These are phyloP conservation scores for Callimorpha dominula DNA, from an alignment of 2,888 invertebrate species.

Conservation along the genomic window DNA sequence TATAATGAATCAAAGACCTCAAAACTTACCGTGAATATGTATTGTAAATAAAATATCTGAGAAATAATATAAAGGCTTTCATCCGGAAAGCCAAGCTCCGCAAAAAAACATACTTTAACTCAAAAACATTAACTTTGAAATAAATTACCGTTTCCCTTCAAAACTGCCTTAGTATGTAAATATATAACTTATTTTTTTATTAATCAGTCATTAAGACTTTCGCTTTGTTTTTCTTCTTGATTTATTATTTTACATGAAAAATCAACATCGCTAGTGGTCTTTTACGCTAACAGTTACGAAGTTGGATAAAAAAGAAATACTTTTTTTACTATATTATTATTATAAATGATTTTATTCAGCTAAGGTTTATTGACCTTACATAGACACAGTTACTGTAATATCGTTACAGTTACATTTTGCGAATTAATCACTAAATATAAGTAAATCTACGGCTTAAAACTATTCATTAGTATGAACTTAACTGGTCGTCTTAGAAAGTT, in stretches of 20 bases:
- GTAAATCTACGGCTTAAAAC: slow-evolving; percentile 4
- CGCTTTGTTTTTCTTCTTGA: neutral
- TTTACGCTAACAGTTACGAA: neutral
- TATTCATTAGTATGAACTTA: neutral
- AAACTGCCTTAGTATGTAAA: neutral
- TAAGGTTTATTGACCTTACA: slow-evolving; percentile 28
- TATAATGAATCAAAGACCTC: neutral
- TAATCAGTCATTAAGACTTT: slow-evolving; percentile 3
- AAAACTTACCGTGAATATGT: neutral
- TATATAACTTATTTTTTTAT: neutral
- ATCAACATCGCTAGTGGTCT: slow-evolving; percentile 1
- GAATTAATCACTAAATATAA: neutral
- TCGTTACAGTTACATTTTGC: neutral
- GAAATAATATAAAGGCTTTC: too few species aligned
- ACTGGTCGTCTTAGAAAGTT: slow-evolving; percentile 10
- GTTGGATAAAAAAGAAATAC: neutral
- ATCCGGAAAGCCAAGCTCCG: neutral
- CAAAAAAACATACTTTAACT: neutral
- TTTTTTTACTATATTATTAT: slow-evolving; percentile 7
- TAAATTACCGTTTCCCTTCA: neutral
- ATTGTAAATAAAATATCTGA: neutral
- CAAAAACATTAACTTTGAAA: neutral
- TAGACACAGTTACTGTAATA: slow-evolving; percentile 13
- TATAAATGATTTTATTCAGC: slow-evolving; percentile 20
- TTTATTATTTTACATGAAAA: neutral